Evolutionary conservation across 2,888 invertebrate genomes (phyloP).

Genomic region (Pomacea canaliculata): DNA sequence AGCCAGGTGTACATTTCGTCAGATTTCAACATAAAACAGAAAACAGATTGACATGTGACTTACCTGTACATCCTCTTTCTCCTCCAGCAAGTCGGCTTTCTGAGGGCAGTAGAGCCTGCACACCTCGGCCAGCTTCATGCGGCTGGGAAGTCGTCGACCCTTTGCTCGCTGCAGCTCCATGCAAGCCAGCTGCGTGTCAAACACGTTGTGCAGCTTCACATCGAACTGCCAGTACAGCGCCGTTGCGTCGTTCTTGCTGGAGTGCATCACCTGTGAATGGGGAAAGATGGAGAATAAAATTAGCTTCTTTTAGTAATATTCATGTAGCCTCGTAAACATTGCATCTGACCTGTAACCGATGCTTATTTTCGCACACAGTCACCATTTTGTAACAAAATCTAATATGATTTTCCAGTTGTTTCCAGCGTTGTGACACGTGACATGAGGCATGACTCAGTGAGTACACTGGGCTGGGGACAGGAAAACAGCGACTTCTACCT

Average conservation of each 20-base stretch:
- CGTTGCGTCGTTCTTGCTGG: conserved; percentile 4
- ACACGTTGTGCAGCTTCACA: conserved; percentile 40
- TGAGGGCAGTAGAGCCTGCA: neutral
- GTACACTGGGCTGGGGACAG: too few species aligned
- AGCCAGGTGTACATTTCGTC: too few species aligned
- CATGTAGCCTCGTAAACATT: too few species aligned
- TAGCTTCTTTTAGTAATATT: too few species aligned
- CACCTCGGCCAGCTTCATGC: neutral
- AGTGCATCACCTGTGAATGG: conserved; percentile 16
- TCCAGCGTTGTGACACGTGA: too few species aligned
- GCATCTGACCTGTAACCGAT: too few species aligned
- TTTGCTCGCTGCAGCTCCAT: neutral
- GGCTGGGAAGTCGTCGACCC: neutral
- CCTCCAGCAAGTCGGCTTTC: neutral
- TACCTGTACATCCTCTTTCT: neutral
- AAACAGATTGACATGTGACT: neutral
- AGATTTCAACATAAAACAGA: too few species aligned
- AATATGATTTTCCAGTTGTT: too few species aligned
- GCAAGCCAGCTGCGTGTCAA: conserved; percentile 47
- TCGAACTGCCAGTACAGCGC: conserved; percentile 43
- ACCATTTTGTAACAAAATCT: too few species aligned
- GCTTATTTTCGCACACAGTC: too few species aligned
- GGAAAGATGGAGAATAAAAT: neutral
- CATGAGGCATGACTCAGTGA: too few species aligned
- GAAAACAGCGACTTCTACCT: too few species aligned